Base-by-base conservation (phyloP, 2,797 vertebrate species). In the Semaprochilodus insignis region DNA sequence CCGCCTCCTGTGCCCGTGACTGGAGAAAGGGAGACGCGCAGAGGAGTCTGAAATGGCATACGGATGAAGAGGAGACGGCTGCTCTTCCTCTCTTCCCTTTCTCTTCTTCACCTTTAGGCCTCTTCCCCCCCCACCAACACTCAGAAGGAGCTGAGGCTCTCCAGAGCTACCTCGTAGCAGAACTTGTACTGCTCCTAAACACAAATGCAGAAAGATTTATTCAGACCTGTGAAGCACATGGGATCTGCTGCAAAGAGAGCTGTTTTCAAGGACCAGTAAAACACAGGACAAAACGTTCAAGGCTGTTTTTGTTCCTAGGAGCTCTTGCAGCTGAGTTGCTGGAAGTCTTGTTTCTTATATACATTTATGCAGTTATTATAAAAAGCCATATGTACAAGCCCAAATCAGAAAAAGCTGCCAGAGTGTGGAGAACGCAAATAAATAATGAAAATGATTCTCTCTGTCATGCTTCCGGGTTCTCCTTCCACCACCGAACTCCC, bases 141-240 rank as follows among this genome's bases (percentile, higher is more conserved):
- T 95, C 91, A 95, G 92, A 99, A 99, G 88, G 97, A 97, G 90
- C 94, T 97, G 91, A 99, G 95, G 27, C 97, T 98, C 95, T 99
- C 97, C 95, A 99, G 94, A 84, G 97, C 97, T 91, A 99, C 97
- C 87, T 99, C 98, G 0, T 99, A 99, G 94, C 98, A 98, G 94
- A 99, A 99, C 93, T 98, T 98, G 92, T 99, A 99, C 92, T 99
- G 98, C 87, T 99, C 97, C 98, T 99, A 91, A 72, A 89, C 87
- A 87, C 83, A 70, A 70, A 83, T 65, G 80, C 74, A 79, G 34
- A 66, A 76, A 59, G 44, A 15, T 66, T 70, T 19, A 78, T 55
- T 34, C 55, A 62, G 21, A 52, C 27, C 40, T 74, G 17, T 66
- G 71, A 78, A 67, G n/a, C 60, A 63, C 44, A 80, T 31, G 31